Base-by-base conservation (phyloP, 1,140 invertebrate species). In the Leptinotarsa defecta region DNA sequence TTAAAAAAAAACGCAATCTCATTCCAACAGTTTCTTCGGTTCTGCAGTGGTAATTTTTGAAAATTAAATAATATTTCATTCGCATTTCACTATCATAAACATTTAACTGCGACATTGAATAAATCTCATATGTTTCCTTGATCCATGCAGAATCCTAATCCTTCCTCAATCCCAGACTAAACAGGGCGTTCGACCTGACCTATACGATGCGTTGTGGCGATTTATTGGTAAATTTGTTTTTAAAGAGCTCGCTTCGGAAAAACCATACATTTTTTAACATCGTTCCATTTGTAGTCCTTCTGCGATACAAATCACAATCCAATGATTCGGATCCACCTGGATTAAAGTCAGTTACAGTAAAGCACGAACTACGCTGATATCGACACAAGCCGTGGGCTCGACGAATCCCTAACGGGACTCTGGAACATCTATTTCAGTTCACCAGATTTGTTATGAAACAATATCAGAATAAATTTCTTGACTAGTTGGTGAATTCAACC, bases 301-400 rank as follows among this genome's bases (percentile, higher is more conserved):
- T 77, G 73, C 75, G 76, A 81, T 79, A 81, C 81, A 80, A 81
- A 81, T 81, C 81, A 80, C 81, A 81, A 80, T 81, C 81, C 79
- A 78, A 81, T 80, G 81, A 78, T 76, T 74, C 68, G 80, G 80
- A 81, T 80, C 71, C 77, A 71, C 70, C 69, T 73, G 81, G 81
- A 81, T 81, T 81, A 81, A 52, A 74, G 75, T 71, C 74, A 71
- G 76, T 78, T 80, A 57, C 68, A 73, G 70, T 68, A 77, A 62
- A 75, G 73, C 76, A 78, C 75, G 78, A 77, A 78, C 74, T 62
- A 43, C 34, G 20, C 19, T 24, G 69, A 71, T 71, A 71, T 71
- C 69, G 69, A 43, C 69, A 43, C 27, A 71, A 71, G 69, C 69
- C 69, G 24, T 71, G 69, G 48, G 69, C 69, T 15, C 48, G 48